A percentile compares a stretch with the other conserved stretches of the same genome.
Conservation (phyloP, 2,113 vertebrate genomes). For the Apeltes quadracus region DNA sequence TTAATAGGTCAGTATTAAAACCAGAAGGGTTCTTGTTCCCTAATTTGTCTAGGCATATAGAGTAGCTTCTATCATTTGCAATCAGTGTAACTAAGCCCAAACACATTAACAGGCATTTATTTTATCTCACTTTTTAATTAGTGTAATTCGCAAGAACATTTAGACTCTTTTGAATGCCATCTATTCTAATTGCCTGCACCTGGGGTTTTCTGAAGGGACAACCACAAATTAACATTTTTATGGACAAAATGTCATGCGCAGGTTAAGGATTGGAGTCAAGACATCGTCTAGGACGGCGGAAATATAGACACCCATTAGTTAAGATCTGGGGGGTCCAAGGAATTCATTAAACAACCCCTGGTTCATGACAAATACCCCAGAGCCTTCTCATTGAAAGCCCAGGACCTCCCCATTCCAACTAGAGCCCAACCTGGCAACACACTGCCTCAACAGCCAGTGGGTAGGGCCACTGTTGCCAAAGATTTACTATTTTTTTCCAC, state of each 20-base stretch:
- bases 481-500: conserved; percentile 66
- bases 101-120: neutral
- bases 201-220: neutral
- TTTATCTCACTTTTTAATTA: neutral
- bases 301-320: conserved; percentile 19
- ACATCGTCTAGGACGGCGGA: neutral
- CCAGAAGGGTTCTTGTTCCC: neutral
- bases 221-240: neutral
- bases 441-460: conserved; percentile 34
- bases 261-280: conserved; percentile 5
- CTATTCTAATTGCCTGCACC: neutral
- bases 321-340: conserved; percentile 18
- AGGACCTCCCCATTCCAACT: conserved; percentile 58
- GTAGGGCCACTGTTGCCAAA: conserved; percentile 41
- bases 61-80: conserved; percentile 25
- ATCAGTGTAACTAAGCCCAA: conserved; percentile 15
- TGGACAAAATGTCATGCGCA: neutral
- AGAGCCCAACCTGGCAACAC: conserved; percentile 66
- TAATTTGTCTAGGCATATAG: conserved; percentile 2
- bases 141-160: neutral
- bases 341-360: conserved; percentile 42
- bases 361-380: conserved; percentile 23
- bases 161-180: conserved; percentile 7
- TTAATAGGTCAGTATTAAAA: conserved; percentile 6
- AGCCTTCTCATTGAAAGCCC: conserved; percentile 30